These are phyloP conservation scores for Thereuonema tuberculata DNA, from an alignment of 1,140 invertebrate genomes.

Conservation along the genomic window DNA sequence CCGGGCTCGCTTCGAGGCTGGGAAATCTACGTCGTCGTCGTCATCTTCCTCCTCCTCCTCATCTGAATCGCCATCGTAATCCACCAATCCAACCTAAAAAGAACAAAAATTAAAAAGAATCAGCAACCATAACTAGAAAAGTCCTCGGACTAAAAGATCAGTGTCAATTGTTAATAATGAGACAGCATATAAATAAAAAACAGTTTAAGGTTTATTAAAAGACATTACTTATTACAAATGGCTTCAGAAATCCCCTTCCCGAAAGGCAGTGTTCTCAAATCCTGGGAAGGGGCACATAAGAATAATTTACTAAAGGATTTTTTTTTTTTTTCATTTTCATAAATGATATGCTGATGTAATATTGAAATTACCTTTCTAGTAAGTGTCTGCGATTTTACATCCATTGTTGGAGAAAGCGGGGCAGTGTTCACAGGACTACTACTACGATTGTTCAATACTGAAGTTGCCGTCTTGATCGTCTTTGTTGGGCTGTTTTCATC, in stretches of 20 bases:
- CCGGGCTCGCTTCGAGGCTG: conserved; percentile 43
- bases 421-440: conserved; percentile 16
- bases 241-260: no score
- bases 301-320: no score
- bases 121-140: no score
- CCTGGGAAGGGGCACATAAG: no score
- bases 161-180: no score
- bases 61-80: conserved; percentile 90
- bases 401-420: conserved; percentile 17
- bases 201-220: no score
- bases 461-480: conserved; percentile 14
- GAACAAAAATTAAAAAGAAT: conserved; percentile 8
- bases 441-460: conserved; percentile 17
- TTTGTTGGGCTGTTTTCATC: conserved; percentile 10
- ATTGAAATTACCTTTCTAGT: conserved; percentile 19
- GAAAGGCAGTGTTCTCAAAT: no score
- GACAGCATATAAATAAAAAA: no score
- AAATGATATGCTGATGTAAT: no score
- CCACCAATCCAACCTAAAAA: conserved; percentile 59
- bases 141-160: no score
- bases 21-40: conserved; percentile 38
- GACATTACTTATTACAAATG: no score
- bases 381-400: conserved; percentile 18
- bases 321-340: no score
- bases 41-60: conserved; percentile 54